These are phyloP conservation scores for Emmelina monodactyla DNA, from an alignment of 2,888 invertebrate genomes.

Conservation along the genomic window DNA sequence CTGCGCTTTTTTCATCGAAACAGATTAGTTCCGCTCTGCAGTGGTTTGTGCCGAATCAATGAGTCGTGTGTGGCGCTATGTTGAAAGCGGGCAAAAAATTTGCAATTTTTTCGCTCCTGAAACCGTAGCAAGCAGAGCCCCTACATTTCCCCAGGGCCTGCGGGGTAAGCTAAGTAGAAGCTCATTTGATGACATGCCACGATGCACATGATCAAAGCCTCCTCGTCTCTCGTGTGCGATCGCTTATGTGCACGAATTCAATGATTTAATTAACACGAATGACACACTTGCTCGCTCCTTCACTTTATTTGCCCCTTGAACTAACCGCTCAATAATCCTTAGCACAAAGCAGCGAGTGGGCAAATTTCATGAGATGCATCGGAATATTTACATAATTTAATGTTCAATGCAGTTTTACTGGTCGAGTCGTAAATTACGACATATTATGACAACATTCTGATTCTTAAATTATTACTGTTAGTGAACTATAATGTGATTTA, in stretches of 20 bases:
- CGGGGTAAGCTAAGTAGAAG: slow-evolving; percentile 30
- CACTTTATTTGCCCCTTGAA: too few relatives aligned
- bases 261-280: slow-evolving; percentile 42
- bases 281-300: slow-evolving; percentile 47
- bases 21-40: too few relatives aligned
- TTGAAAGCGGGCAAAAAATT: too few relatives aligned
- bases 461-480: slow-evolving; percentile 46
- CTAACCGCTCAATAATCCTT: too few relatives aligned
- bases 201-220: slow-evolving; percentile 55
- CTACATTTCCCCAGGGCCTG: slow-evolving; percentile 25
- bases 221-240: slow-evolving; percentile 37
- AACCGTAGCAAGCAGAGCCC: too few relatives aligned
- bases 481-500: too few relatives aligned
- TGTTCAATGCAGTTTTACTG: slow-evolving; percentile 24
- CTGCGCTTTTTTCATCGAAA: too few relatives aligned
- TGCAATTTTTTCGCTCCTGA: too few relatives aligned
- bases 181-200: slow-evolving; percentile 53
- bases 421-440: slow-evolving; percentile 56
- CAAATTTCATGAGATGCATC: too few relatives aligned
- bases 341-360: too few relatives aligned
- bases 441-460: slow-evolving; percentile 49
- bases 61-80: too few relatives aligned
- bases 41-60: too few relatives aligned
- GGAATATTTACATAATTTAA: neutral
- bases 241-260: slow-evolving; percentile 44